Evolutionary conservation across 2,797 vertebrate genomes (phyloP), one percentile per base, ranked within the genome.

Genomic region (Anableps anableps): DNA sequence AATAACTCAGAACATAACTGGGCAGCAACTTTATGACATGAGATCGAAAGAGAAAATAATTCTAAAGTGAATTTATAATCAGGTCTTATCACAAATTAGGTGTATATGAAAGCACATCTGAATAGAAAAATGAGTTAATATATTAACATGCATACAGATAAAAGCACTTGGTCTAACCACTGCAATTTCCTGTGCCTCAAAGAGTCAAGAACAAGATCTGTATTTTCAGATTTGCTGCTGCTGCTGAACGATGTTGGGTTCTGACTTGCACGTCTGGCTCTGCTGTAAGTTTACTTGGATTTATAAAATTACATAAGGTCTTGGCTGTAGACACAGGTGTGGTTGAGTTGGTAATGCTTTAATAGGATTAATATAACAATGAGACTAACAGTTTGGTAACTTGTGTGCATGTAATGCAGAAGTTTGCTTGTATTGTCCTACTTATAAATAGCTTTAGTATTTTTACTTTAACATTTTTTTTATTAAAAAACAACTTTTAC

Each of bases 221-320:
- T 38, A 38, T 66, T 38, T 66, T 38, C 34, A 38, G 34, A 21
- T 66, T 3, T 36, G 34, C 62, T 38, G 17, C 62, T 38, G 17
- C 34, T 41, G 36, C 36, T 68, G 21, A 68, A 68, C 5, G 36
- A 68, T 68, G 64, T 66, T 80, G 84, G 51, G 80, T 41, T 11
- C 19, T 72, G 70, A 7, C 3, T 41, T 29, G 43, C 51, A 75
- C 14, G 34, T 86, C 8, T 34, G 26, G 36, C 41, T 88, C 75
- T 83, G 62, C 38, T 17, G 91, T 93, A 90, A 88, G 90, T 88
- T 86, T 3, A 48, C 19, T 68, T 66, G 19, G 10, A 31, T 48
- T 64, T 36, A 36, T 31, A n/a, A 6, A 17, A 19, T 4, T 43
- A 11, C 29, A 47, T 64, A 21, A 14, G 8, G 13, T 31, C 9